Evolutionary conservation across 2,113 vertebrate species (phyloP).

Genomic region (Phalacrocorax carbo): DNA sequence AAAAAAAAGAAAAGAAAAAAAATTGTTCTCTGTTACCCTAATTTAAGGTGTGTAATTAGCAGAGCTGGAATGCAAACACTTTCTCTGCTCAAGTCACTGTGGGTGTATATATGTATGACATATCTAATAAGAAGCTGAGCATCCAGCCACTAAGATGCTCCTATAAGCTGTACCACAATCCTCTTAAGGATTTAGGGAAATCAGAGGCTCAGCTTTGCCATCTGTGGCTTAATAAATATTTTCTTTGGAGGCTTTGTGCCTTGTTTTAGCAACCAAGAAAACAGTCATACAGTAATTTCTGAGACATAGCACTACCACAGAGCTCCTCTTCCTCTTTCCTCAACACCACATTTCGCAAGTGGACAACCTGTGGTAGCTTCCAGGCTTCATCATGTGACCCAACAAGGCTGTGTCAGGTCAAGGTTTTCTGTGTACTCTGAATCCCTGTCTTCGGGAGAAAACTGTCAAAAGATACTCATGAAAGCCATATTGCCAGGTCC

Average conservation of each 20-base stretch:
- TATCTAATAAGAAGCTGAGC: conserved; percentile 57
- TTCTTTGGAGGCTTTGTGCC: conserved; percentile 37
- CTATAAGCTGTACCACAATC: conserved; percentile 63
- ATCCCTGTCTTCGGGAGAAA: not conserved
- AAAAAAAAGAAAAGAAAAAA: not conserved
- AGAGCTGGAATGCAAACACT: conserved; percentile 22
- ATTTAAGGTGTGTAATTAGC: conserved; percentile 51
- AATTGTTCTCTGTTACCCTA: not conserved
- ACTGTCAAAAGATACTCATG: not conserved
- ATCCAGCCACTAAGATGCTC: conserved; percentile 65
- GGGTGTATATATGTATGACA: conserved; percentile 38
- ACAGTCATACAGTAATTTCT: not conserved
- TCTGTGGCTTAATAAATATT: conserved; percentile 71
- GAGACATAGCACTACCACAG: not conserved
- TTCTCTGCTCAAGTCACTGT: not conserved
- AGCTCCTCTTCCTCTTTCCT: not conserved
- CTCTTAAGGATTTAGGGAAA: conserved; percentile 74
- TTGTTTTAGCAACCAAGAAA: conserved; percentile 58
- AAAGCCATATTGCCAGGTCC: not conserved
- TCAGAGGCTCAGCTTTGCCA: conserved; percentile 66
- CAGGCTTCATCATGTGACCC: not conserved
- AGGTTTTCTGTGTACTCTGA: not conserved
- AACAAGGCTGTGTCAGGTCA: not conserved
- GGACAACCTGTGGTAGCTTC: not conserved
- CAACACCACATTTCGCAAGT: not conserved